Base-by-base conservation (phyloP, 2,888 invertebrate genomes). In the Automeris io region DNA sequence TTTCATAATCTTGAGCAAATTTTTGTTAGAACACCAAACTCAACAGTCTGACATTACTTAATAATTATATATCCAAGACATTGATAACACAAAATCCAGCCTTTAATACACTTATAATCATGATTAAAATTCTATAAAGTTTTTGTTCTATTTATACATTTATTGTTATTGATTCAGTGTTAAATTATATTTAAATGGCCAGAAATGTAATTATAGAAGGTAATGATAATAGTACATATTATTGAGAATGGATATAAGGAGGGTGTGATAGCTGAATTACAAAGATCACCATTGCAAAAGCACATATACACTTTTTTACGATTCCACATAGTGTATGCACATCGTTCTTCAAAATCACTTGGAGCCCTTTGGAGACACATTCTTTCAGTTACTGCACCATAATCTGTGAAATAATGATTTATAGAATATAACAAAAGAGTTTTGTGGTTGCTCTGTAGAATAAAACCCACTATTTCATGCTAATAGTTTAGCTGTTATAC, bases 231-330 rank as follows among this genome's bases (percentile, higher is more conserved):
- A 19, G 63, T 45, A 35, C 57, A 29, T 39, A 71, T 33, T 35
- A 72, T 47, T 41, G 56, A 37, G 13, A 61, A 39, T 3, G 67
- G 50, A 24, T 53, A 48, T 24, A 46, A 42, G n/a, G 62, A 37
- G 22, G 55, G 43, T 46, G 41, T 61, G 32, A 45, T 43, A 1
- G 70, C 66, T n/a, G 76, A 61, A 47, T 97, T 97, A 71, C 97
- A 97, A 22, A 97, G 87, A 72, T 97, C 96, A 3, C 97, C 97
- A 55, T 90, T 91, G 61, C 97, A 97, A 66, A 97, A 95, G 65
- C 97, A 97, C 93, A 96, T 95, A 62, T 92, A 92, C 0, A 96
- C 95, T 65, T 92, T 93, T 60, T 91, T 92, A 58, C 92, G 91
- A 60, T 93, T 93, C 89, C 93, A 93, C 61, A 92, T 88, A 0